Base-by-base conservation (phyloP, 2,113 vertebrate genomes). In the Ameiurus melas region DNA sequence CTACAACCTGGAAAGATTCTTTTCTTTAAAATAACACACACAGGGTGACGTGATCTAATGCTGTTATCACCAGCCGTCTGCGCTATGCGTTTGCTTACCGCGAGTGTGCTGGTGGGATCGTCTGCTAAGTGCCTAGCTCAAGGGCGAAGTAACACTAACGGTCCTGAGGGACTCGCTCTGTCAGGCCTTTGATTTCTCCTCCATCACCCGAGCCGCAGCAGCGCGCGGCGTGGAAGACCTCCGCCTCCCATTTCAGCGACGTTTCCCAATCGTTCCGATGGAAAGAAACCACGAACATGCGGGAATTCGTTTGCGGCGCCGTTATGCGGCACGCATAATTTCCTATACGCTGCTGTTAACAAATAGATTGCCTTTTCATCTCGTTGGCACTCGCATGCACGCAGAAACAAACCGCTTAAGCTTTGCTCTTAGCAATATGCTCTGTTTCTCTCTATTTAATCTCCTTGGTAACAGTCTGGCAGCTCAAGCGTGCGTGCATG, bases 181-280 rank as follows among this genome's bases (percentile, higher is more conserved):
- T 79, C 83, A 87, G 85, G 33, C 84, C 77, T 89, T 75, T 90
- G 81, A 89, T 90, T 89, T 85, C 89, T 86, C 30, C 62, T 85
- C 90, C 86, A 87, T 89, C 84, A 79, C 75, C 83, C 79, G 27
- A 89, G 78, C 71, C 53, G 43, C 2, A 13, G 13, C 57, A 36
- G 83, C 43, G 71, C 53, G 53, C 53, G 53, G 64, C 57, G 66
- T 60, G 87, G 81, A 68, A 5, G 0, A 19, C 68, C 14, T 81
- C 33, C 62, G 84, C 53, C 30, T 0, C 81, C 22, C 8, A 20
- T 80, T 83, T 70, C 27, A 80, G 30, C 57, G 0, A 20, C n/a
- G 9, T 79, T 33, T 10, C 17, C 4, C n/a, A 30, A 0, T 39
- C 25, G 0, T 36, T 57, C 30, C 27, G 5, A 19, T 33, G 4